phyloP scores from a whole-genome alignment of 2,113 vertebrate genomes.

The Aramus guarauna region DNA sequence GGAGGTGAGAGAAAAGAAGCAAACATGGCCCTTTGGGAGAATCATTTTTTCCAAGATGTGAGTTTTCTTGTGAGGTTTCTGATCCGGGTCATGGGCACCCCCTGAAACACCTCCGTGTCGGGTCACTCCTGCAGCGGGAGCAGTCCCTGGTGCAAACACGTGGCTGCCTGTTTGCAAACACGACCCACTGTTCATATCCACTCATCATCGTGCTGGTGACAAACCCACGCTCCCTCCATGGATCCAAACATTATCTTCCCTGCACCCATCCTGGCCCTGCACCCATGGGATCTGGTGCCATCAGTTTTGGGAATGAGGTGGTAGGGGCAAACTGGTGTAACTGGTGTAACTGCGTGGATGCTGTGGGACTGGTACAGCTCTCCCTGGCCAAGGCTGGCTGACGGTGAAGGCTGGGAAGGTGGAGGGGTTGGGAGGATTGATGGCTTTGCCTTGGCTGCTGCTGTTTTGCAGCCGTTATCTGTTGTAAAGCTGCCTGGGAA shows the following conservation, averaged over 20 bases:
- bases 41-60: background rate
- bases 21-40: accelerated
- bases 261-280: accelerated
- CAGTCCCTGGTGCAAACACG: background rate
- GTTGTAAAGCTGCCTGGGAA: conserved; percentile 52
- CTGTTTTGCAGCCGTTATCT: conserved; percentile 40
- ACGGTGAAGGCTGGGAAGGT: background rate
- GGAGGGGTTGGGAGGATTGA: background rate
- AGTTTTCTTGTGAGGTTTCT: background rate
- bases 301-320: accelerated
- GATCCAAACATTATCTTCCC: background rate
- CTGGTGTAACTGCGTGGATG: accelerated
- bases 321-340: background rate
- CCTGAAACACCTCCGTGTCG: accelerated
- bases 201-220: accelerated
- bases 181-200: accelerated
- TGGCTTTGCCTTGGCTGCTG: background rate
- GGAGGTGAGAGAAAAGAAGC: too few species aligned
- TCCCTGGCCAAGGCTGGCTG: background rate
- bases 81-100: background rate
- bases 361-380: background rate
- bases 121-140: accelerated
- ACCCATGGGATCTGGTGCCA: background rate
- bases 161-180: background rate
- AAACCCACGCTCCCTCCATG: accelerated